These are phyloP conservation scores for Falco punctatus DNA, from an alignment of 2,113 vertebrate species.

Conservation along the genomic window DNA sequence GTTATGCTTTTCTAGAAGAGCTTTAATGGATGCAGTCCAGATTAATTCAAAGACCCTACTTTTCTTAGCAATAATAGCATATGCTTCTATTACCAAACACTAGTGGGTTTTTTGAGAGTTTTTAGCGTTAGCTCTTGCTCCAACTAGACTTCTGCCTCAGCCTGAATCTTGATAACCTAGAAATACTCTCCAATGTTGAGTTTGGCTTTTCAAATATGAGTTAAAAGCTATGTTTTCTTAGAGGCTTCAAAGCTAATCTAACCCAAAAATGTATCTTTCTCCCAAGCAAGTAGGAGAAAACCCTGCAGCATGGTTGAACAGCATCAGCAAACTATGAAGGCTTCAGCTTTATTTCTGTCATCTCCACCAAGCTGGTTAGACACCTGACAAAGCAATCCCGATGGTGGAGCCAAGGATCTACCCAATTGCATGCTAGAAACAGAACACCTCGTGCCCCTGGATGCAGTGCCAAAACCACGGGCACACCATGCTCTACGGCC, in stretches of 20 bases:
- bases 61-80: neutral
- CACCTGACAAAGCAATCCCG: neutral
- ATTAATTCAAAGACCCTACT: neutral
- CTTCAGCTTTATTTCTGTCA: neutral
- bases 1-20: neutral
- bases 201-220: neutral
- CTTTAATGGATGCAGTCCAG: neutral
- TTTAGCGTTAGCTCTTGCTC: neutral
- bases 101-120: neutral
- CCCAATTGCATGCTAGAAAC: neutral
- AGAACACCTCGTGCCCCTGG: neutral
- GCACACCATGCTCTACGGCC: fast-evolving
- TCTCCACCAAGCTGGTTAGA: neutral
- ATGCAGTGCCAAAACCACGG: neutral
- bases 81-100: neutral
- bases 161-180: neutral
- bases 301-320: neutral
- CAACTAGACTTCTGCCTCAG: neutral
- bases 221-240: neutral
- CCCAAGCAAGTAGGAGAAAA: neutral
- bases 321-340: neutral
- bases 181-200: neutral
- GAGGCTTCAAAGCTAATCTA: neutral
- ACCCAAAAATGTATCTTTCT: neutral
- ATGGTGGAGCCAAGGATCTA: neutral